Base-by-base conservation (phyloP, 2,888 invertebrate genomes). In the Drosophila multiciliata region DNA sequence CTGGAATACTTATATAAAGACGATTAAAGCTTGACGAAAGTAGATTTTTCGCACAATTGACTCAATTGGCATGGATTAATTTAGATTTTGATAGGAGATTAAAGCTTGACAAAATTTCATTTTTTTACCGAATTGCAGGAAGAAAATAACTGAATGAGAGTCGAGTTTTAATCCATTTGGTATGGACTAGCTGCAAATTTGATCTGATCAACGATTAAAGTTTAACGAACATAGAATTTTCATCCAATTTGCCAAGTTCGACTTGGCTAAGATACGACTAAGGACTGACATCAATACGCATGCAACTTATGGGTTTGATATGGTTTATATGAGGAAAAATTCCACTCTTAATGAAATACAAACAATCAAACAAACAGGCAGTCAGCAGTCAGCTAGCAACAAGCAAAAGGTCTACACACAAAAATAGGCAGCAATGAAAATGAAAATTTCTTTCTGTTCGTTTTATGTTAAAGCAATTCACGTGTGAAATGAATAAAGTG, bases 401-500 rank as follows among this genome's bases (percentile, higher is more conserved):
- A 65, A 58, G 59, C 61, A 65, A 57, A 66, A 62, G 53, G 53
- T 60, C 68, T 71, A 71, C 73, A 71, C 73, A 83, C 15, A 35
- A 86, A 84, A 88, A 83, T 79, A 83, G 73, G 64, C 80, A 62
- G 61, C 57, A 71, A 70, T 61, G 65, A 80, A 78, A 69, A 70
- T 61, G 66, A 80, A 80, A 68, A 82, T 78, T 68, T 73, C 36
- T 58, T 62, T 66, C 63, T 38, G 60, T 69, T 74, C 66, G 63
- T 35, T 69, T 84, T 69, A 60, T 80, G 82, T 78, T 75, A 69
- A 70, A 82, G 72, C 78, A 85, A 87, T 86, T 86, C 85, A 89
- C 87, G 86, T 89, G 85, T 86, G 85, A 86, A 86, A 85, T 84
- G 82, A 89, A 84, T 82, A 87, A 86, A 80, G 85, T 89, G 87